These are phyloP conservation scores for Zosterops pallidus DNA, from an alignment of 2,113 vertebrate species.

Conservation along the genomic window DNA sequence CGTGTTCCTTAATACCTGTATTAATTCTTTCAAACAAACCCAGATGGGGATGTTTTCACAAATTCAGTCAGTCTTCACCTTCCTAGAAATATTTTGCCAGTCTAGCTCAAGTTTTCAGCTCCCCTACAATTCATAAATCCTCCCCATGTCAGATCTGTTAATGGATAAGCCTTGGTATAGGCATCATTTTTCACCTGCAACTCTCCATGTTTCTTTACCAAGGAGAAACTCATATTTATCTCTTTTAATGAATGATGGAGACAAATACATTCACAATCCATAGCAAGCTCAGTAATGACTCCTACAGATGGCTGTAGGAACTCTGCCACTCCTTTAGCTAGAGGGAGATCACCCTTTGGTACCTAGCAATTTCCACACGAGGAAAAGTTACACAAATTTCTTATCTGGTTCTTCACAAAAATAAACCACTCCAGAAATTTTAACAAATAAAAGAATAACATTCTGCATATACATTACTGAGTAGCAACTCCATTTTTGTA, in stretches of 20 bases:
- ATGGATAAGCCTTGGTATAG: neutral
- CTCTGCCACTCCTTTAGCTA: neutral
- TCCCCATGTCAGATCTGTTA: neutral
- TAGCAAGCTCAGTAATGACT: neutral
- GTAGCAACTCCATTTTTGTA: neutral
- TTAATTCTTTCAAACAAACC: neutral
- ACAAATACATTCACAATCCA: neutral
- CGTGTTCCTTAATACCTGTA: accelerated
- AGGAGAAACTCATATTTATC: neutral
- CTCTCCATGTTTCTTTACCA: neutral
- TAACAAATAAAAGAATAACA: neutral
- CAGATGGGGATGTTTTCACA: neutral
- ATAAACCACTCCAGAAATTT: neutral
- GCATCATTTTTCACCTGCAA: neutral
- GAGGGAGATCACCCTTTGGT: neutral
- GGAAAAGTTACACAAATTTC: neutral
- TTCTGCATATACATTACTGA: neutral
- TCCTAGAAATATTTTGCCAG: neutral
- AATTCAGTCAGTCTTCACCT: neutral
- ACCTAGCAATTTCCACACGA: neutral
- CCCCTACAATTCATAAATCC: neutral
- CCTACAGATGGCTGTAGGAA: neutral
- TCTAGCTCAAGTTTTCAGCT: neutral
- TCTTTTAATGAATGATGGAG: neutral
- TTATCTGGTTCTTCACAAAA: neutral